Percentiles rank a stretch among this genome's conserved stretches.
Conservation (phyloP, 2,888 invertebrate genomes). For the Eremobia ochroleuca region DNA sequence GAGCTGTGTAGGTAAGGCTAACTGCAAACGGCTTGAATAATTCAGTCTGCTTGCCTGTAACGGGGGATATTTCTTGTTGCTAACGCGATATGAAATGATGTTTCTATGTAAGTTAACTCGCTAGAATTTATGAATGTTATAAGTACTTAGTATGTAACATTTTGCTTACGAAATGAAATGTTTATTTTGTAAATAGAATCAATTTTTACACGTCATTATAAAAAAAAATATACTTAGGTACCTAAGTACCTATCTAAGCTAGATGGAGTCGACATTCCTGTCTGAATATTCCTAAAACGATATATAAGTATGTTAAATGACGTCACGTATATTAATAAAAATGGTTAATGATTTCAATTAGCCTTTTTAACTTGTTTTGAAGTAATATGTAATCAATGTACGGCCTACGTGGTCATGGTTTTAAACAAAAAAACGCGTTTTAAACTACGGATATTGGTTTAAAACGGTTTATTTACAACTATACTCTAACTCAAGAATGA, state of each 20-base stretch:
- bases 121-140: neutral
- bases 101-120: conserved; percentile 7
- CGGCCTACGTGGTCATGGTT: neutral
- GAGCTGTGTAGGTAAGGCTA: conserved; percentile 14
- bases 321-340: too few relatives aligned
- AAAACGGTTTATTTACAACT: neutral
- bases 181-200: neutral
- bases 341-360: too few relatives aligned
- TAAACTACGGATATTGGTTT: neutral
- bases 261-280: neutral
- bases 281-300: too few relatives aligned
- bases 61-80: conserved; percentile 41
- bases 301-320: too few relatives aligned
- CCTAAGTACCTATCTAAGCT: too few relatives aligned
- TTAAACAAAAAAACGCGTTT: neutral
- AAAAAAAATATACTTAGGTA: neutral
- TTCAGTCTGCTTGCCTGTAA: conserved; percentile 39
- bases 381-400: too few relatives aligned
- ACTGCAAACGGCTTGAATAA: conserved; percentile 42
- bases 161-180: neutral
- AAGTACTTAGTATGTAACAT: neutral
- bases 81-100: conserved; percentile 19
- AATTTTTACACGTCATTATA: neutral
- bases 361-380: neutral
- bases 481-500: too few relatives aligned